Base-by-base conservation (phyloP, 2,113 vertebrate species). In the Rhineura floridana region DNA sequence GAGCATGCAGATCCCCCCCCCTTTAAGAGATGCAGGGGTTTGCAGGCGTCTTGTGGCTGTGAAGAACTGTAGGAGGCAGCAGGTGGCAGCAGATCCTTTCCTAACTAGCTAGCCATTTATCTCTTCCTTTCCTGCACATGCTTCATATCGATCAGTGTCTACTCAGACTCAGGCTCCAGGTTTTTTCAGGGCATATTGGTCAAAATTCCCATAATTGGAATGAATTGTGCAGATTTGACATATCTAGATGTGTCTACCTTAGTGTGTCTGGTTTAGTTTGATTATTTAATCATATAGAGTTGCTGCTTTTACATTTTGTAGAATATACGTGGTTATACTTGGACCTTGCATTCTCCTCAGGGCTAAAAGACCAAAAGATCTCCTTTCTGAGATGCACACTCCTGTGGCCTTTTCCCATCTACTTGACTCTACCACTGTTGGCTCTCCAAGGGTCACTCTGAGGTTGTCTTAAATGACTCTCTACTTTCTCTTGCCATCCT, bases 81-180 rank as follows among this genome's bases (percentile, higher is more conserved):
- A 84, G 83, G 83, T 55, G 83, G 83, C 83, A 70, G 83, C 83
- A 84, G 50, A 73, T 36, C n/a, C 23, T 50, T 84, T 50, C 11
- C 33, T 72, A 72, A 72, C 48, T 83, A 10, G 42, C 50, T 67
- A 33, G 30, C 30, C 11, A 23, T 11, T 69, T 12, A 4, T n/a
- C 67, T 69, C n/a, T 70, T n/a, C 11, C 11, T 67, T 67, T 36
- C 15, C n/a, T 19, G 13, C 52, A 25, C n/a, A 52, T 75, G 36
- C 10, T 76, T 42, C 4, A 21, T 44, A 17, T 75, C 28, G 13
- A 6, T 44, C n/a, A 19, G 28, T 17, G 4, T 21, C 52, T 75
- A 21, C 23, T 42, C 67, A 52, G 4, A 30, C 19, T 59, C 78
- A 39, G 11, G 11, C 39, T 44, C 23, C 12, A 9, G 8, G 23